Base-by-base conservation (phyloP, 2,888 invertebrate species). In the Cremastinae sp. region DNA sequence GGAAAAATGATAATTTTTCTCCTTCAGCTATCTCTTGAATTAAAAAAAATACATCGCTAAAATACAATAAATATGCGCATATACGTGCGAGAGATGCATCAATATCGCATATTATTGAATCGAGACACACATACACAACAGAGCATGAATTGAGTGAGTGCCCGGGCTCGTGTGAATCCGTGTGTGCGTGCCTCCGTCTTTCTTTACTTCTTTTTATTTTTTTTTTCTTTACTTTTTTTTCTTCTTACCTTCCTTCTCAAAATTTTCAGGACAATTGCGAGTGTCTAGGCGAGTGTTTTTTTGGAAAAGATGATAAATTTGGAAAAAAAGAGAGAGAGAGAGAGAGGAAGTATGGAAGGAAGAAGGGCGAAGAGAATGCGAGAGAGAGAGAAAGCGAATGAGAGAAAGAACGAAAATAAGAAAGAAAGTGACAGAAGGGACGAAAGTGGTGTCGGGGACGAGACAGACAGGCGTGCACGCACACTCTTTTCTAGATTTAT, bases 401-500 rank as follows among this genome's bases (percentile, higher is more conserved):
- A 35, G 12, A 61, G 39, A 22, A 43, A 10, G 41, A 47, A 51
- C 41, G 49, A 53, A 55, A 55, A 66, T 64, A 71, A 70, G 65
- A 73, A 20, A 68, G 53, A 55, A 74, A 37, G 53, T 59, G 68
- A 75, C 69, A 35, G 22, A 76, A 76, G 69, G 69, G 58, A 65
- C 72, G 61, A 68, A 65, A 78, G 68, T 69, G 61, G 43, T 10
- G 51, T 59, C 51, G 35, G 72, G 53, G 49, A 75, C 58, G 70
- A 78, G 78, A 74, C 73, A 73, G 58, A 72, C 69, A 58, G 68
- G 71, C 72, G 74, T 51, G 76, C 78, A 79, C 74, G 74, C 75
- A 78, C 61, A 68, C 59, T 41, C 35, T 72, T 41, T 14, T 35
- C 2, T 49, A 18, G 35, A 61, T 49, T 18, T 35, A 47, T 18